These are phyloP conservation scores for Gymnopithys bicolor DNA, from an alignment of 2,797 vertebrate genomes.

Conservation along the genomic window DNA sequence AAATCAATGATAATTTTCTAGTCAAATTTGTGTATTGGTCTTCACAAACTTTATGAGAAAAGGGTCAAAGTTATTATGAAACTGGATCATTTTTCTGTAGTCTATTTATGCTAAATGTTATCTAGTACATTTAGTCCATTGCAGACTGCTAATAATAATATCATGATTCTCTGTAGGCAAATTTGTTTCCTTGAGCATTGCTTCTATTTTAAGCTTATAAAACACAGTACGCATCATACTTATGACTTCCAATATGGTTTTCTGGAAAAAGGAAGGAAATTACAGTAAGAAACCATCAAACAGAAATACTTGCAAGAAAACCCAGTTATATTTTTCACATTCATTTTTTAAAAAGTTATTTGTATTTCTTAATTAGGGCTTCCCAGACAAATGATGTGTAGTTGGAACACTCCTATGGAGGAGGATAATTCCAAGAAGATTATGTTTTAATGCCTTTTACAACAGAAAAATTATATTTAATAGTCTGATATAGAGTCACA, in stretches of 20 bases:
- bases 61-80: background rate
- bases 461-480: background rate
- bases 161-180: background rate
- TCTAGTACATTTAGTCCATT: background rate
- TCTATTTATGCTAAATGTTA: background rate
- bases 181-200: background rate
- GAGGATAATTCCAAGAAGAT: background rate
- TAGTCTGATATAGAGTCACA: background rate
- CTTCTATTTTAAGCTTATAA: background rate
- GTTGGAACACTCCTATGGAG: background rate
- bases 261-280: background rate
- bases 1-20: background rate
- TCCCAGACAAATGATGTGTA: fast-evolving
- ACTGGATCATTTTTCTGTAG: background rate
- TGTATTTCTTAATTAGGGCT: background rate
- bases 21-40: background rate
- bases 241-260: background rate
- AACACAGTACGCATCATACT: background rate
- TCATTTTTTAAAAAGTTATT: background rate
- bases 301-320: background rate
- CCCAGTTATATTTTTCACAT: background rate
- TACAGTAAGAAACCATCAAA: background rate
- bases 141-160: background rate
- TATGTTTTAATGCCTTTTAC: background rate
- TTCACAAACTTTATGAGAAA: background rate